Evolutionary conservation across 2,113 vertebrate species (phyloP), one percentile per base, ranked within the genome.

Genomic region (Puntigrus tetrazona): DNA sequence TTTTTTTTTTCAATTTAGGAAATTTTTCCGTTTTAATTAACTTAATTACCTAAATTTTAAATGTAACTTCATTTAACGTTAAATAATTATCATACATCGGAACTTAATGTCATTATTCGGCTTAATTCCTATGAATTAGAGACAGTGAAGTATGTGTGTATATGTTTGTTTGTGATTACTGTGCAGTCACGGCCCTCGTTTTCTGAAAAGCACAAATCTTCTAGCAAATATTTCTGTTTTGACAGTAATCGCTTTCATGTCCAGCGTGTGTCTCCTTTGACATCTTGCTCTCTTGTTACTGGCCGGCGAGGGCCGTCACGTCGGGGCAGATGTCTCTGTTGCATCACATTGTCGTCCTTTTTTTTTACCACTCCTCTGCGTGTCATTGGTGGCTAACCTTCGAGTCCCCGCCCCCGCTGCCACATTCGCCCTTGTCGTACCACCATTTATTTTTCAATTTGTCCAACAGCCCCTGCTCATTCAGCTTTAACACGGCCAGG

Each of bases 401-500:
- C 96, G 98, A 99, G 95, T 99, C 98, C 97, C 98, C 97, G 96
- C 98, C 98, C 96, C 98, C 98, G 97, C 98, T 99, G 96, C 98
- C 98, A 93, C 98, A 99, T 87, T 99, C 98, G 94, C 98, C 98
- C 95, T 99, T 99, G 98, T 99, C 98, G 97, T 99, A 99, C 98
- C 98, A 99, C 98, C 98, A 99, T 98, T 99, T 99, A 97, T 99
- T 99, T 99, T 99, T 99, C 98, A 99, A 99, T 99, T 99, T 99
- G 98, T 99, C 98, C 98, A 99, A 99, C 93, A 99, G 98, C 96
- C 98, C 98, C 97, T 99, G 98, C 92, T 99, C 98, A 98, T 99
- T 99, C 97, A 99, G 98, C 97, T 99, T 99, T 97, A 99, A 95
- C 87, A 99, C 98, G 96, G 98, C 98, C 91, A 99, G 98, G 98